Evolutionary conservation across 2,113 vertebrate genomes (phyloP).

Genomic region (Progne subis): DNA sequence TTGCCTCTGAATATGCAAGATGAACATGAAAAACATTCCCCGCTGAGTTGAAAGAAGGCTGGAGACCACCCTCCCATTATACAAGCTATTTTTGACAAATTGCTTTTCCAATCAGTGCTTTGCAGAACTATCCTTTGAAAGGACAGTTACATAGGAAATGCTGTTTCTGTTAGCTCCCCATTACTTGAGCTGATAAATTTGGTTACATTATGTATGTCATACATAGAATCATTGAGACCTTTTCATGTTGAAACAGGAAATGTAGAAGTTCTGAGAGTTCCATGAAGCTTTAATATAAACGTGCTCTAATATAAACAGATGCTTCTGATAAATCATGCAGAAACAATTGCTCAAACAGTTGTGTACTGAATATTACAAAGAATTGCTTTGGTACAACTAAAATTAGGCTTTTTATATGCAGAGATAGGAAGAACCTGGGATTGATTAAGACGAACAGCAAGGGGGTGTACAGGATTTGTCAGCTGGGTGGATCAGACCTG

Average conservation of each 20-base stretch:
- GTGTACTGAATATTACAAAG: background rate
- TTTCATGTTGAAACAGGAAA: background rate
- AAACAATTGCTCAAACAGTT: background rate
- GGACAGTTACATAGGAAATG: background rate
- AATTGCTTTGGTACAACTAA: background rate
- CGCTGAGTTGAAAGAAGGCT: background rate
- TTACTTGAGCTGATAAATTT: background rate
- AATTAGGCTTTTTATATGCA: background rate
- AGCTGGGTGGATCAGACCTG: background rate
- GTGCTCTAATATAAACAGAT: background rate
- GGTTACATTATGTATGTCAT: background rate
- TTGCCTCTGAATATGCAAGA: background rate
- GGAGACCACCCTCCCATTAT: background rate
- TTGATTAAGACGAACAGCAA: background rate
- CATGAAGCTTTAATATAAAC: background rate
- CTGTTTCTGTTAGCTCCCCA: background rate
- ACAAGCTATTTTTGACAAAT: background rate
- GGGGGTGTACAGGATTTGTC: background rate
- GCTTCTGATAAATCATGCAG: background rate
- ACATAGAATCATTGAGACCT: background rate
- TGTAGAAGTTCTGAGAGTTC: background rate
- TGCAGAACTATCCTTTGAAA: background rate
- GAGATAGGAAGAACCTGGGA: background rate
- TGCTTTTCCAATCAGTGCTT: background rate
- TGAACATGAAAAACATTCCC: background rate